Evolutionary conservation across 2,113 vertebrate genomes (phyloP), one percentile per base, ranked within the genome.

Genomic region (Myrmecophaga tridactyla): DNA sequence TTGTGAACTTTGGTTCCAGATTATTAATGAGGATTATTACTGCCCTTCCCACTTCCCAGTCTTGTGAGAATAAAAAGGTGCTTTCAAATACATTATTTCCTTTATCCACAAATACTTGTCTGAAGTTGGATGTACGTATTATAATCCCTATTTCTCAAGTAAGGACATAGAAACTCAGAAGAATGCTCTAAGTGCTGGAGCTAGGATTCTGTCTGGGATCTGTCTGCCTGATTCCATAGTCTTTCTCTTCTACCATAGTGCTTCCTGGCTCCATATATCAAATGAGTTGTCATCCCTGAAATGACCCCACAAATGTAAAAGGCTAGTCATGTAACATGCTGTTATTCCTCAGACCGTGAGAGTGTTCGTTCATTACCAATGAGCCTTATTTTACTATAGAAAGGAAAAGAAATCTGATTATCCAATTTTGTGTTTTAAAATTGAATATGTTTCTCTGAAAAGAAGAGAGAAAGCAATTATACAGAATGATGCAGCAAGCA

Each of bases 201-300:
- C 1, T 3, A 17, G 13, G 69, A 46, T 53, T 46, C 72, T 10
- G 8, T 36, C 23, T 60, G n/a, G 39, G 11, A 14, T 62, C 88
- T 20, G 25, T 62, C 88, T 20, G 13, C 41, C 21, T 41, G 39
- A 62, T 41, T 82, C 60, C 36, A 86, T 6, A 10, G 29, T 7
- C 6, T 12, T 27, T 10, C 21, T n/a, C 43, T 2, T 9, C 56
- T 23, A 36, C 58, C 1, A 10, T 1, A 2, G 34, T 76, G 43
- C 17, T 15, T n/a, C 62, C 7, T 14, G 3, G 6, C 3, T 11
- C 31, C 43, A 27, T 63, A 25, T 7, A 25, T 43, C 36, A 62
- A n/a, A 18, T 29, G 48, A 48, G 7, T 31, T 3, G 2, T 48
- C 13, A 2, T 39, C 29, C 29, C 36, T 48, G 31, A 76, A 56